Conservation (phyloP, 2,113 vertebrate genomes). For the Vicugna pacos region DNA sequence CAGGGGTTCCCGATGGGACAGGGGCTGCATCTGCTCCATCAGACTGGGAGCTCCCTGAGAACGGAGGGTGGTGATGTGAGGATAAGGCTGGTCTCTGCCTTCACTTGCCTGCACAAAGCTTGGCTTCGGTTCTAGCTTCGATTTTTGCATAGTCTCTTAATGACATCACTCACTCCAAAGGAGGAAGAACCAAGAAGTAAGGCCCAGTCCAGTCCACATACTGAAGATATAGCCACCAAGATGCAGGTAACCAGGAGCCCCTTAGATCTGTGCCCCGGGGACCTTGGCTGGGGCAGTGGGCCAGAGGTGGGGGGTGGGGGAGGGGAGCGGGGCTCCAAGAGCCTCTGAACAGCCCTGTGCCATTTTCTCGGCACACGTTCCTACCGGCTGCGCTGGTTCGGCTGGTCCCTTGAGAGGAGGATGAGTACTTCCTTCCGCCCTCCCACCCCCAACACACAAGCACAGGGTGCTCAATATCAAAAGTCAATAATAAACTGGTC, state of each 20-base stretch:
- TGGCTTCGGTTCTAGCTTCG: background rate
- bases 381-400: background rate
- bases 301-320: background rate
- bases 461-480: background rate
- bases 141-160: background rate
- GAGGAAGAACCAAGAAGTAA: background rate
- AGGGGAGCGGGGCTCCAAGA: background rate
- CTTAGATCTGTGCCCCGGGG: background rate
- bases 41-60: background rate
- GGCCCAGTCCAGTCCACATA: background rate
- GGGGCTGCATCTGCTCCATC: fast-evolving
- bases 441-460: background rate
- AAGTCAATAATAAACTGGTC: slow-evolving; percentile 66
- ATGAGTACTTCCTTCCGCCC: background rate
- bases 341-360: too few species aligned
- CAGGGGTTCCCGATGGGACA: fast-evolving
- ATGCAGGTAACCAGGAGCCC: background rate
- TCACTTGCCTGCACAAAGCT: background rate
- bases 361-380: background rate
- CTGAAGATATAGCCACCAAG: background rate
- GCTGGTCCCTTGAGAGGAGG: background rate
- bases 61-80: fast-evolving
- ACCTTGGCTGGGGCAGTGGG: background rate
- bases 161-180: background rate
- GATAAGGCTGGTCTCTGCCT: background rate